A percentile compares a stretch with the other conserved stretches of the same genome.
Evolutionary conservation across 2,113 vertebrate species (phyloP).

Genomic region (Conger conger): DNA sequence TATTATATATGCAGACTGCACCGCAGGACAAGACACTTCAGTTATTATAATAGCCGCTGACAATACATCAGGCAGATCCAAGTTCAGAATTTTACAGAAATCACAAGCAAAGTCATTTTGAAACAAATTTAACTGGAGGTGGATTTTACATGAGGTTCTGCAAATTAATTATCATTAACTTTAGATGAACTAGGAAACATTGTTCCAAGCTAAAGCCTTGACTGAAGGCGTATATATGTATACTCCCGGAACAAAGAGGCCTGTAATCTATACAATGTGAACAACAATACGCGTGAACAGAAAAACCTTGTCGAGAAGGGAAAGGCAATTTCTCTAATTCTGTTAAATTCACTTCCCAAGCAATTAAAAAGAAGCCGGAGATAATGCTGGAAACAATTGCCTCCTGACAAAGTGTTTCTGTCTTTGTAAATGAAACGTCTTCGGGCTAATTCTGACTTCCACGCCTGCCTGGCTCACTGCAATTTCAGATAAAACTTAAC

Average conservation of each 20-base stretch:
- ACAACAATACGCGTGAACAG: constrained; percentile 86
- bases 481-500: constrained; percentile 90
- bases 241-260: constrained; percentile 85
- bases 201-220: constrained; percentile 74
- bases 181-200: constrained; percentile 59
- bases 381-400: constrained; percentile 89
- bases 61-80: neutral
- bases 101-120: too few species aligned
- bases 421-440: constrained; percentile 88
- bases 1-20: constrained; percentile 48
- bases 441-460: constrained; percentile 84
- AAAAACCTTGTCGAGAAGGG: constrained; percentile 82
- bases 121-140: constrained; percentile 44
- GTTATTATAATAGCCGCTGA: neutral
- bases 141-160: constrained; percentile 52
- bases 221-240: constrained; percentile 88
- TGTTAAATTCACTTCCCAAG: constrained; percentile 97
- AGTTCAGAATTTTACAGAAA: neutral
- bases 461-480: constrained; percentile 68
- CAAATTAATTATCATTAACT: constrained; percentile 70
- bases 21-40: constrained; percentile 43
- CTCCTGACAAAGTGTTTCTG: constrained; percentile 82
- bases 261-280: constrained; percentile 87
- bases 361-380: constrained; percentile 88
- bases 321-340: constrained; percentile 91